Conservation (phyloP, 2,797 vertebrate genomes). For the Tachyglossus aculeatus region DNA sequence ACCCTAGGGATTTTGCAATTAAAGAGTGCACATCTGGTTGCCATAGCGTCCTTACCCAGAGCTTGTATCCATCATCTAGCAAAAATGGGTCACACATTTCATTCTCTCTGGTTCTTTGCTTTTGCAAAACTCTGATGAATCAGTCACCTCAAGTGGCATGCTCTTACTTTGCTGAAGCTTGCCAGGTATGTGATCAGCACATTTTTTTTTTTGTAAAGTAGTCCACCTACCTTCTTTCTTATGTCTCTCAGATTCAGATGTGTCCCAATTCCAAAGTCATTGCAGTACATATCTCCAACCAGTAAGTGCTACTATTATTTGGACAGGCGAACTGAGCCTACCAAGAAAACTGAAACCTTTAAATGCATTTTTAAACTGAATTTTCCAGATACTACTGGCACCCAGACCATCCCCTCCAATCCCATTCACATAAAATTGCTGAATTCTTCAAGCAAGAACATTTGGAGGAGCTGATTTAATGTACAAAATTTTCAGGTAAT, state of each 20-base stretch:
- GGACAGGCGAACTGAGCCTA: too few relatives aligned
- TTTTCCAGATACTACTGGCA: too few relatives aligned
- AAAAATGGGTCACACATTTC: slow-evolving; percentile 66
- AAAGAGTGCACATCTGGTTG: slow-evolving; percentile 58
- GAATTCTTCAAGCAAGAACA: too few relatives aligned
- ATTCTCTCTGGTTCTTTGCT: not conserved
- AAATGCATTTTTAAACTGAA: too few relatives aligned
- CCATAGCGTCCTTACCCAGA: slow-evolving; percentile 53
- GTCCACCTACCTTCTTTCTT: not conserved
- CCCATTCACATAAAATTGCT: too few relatives aligned
- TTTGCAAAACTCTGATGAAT: not conserved
- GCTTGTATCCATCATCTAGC: slow-evolving; percentile 44
- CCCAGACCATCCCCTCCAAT: too few relatives aligned
- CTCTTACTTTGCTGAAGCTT: not conserved
- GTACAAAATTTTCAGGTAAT: too few relatives aligned
- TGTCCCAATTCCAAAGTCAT: too few relatives aligned
- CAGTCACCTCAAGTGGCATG: fast-evolving
- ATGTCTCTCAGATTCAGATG: not conserved
- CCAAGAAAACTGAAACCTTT: too few relatives aligned
- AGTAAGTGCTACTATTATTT: too few relatives aligned
- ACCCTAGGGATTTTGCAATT: slow-evolving; percentile 50
- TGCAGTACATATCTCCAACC: too few relatives aligned
- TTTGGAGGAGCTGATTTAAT: too few relatives aligned
- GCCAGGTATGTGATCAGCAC: not conserved
- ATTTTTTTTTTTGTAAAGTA: not conserved